phyloP scores from a whole-genome alignment of 2,888 invertebrate genomes.

The Margaritifera margaritifera region DNA sequence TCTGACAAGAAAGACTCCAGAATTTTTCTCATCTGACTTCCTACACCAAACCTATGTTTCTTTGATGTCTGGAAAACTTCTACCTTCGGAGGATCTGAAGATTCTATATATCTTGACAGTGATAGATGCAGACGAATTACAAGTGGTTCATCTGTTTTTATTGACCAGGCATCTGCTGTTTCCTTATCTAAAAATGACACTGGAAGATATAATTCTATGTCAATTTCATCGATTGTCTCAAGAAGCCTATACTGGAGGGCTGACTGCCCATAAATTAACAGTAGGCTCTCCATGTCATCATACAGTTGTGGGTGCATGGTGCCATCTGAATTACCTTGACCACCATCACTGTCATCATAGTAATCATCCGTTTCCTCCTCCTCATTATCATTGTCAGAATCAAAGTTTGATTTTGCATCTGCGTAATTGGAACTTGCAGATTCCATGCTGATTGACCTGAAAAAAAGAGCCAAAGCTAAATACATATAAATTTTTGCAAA shows the following conservation, averaged over 20 bases:
- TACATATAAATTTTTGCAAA: too few species aligned
- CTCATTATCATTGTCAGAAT: slow-evolving; percentile 35
- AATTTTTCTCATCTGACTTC: slow-evolving; percentile 60
- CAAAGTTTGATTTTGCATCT: slow-evolving; percentile 47
- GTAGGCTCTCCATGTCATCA: slow-evolving; percentile 53
- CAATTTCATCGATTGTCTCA: slow-evolving; percentile 60
- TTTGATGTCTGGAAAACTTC: slow-evolving; percentile 63
- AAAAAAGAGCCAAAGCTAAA: neutral
- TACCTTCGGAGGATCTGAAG: slow-evolving; percentile 52
- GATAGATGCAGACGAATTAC: slow-evolving; percentile 56
- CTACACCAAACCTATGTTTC: slow-evolving; percentile 59
- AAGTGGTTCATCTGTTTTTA: slow-evolving; percentile 52
- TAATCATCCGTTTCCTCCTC: slow-evolving; percentile 29
- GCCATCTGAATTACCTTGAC: slow-evolving; percentile 18
- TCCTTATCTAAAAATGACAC: slow-evolving; percentile 41
- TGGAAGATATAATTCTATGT: slow-evolving; percentile 56
- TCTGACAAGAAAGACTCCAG: slow-evolving; percentile 42
- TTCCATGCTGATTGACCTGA: slow-evolving; percentile 42
- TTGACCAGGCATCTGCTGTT: slow-evolving; percentile 61
- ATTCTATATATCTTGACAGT: slow-evolving; percentile 56
- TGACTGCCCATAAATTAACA: slow-evolving; percentile 47
- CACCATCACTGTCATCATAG: slow-evolving; percentile 25
- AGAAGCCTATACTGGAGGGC: slow-evolving; percentile 47
- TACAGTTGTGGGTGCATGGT: slow-evolving; percentile 35
- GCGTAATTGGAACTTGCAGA: slow-evolving; percentile 45